phyloP scores from a whole-genome alignment of 2,797 vertebrate species.

The Lagocephalus sceleratus region DNA sequence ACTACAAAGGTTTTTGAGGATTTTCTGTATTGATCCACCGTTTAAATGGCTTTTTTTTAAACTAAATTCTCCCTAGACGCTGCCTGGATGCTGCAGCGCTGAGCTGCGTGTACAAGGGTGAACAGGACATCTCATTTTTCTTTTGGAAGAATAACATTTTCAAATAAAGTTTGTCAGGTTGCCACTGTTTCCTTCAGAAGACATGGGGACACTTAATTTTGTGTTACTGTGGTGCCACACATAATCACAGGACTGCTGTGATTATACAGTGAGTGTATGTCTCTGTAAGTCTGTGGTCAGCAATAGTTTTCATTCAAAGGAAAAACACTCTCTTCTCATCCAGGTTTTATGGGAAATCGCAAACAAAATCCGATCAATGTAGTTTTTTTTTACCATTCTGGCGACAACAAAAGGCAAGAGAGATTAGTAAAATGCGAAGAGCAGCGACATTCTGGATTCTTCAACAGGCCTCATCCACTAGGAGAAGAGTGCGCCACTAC shows the following conservation, averaged over 20 bases:
- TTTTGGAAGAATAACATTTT: slow-evolving; percentile 24
- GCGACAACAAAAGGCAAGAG: slow-evolving; percentile 30
- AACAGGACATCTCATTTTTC: slow-evolving; percentile 6
- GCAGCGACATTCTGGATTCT: slow-evolving; percentile 28
- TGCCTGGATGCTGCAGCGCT: slow-evolving; percentile 6
- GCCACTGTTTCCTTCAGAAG: slow-evolving; percentile 45
- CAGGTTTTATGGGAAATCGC: slow-evolving; percentile 35
- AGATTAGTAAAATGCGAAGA: slow-evolving; percentile 39
- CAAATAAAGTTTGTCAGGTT: slow-evolving; percentile 33
- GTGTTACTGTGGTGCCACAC: slow-evolving; percentile 44
- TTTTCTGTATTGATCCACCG: no score
- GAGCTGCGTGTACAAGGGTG: slow-evolving; percentile 15
- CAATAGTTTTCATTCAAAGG: slow-evolving; percentile 40
- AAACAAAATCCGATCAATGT: slow-evolving; percentile 33
- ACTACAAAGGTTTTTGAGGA: no score
- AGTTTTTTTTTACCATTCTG: slow-evolving; percentile 37
- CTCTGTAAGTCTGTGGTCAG: slow-evolving; percentile 54
- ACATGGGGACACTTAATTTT: slow-evolving; percentile 49
- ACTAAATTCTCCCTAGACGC: not conserved
- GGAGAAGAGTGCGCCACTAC: slow-evolving; percentile 18
- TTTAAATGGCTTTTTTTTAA: no score
- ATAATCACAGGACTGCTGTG: slow-evolving; percentile 61
- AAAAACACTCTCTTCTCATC: slow-evolving; percentile 44
- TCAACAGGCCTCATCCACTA: slow-evolving; percentile 10
- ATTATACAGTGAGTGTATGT: slow-evolving; percentile 57